Base-by-base conservation (phyloP, 1,140 invertebrate genomes). In the Monomorium pharaonis region DNA sequence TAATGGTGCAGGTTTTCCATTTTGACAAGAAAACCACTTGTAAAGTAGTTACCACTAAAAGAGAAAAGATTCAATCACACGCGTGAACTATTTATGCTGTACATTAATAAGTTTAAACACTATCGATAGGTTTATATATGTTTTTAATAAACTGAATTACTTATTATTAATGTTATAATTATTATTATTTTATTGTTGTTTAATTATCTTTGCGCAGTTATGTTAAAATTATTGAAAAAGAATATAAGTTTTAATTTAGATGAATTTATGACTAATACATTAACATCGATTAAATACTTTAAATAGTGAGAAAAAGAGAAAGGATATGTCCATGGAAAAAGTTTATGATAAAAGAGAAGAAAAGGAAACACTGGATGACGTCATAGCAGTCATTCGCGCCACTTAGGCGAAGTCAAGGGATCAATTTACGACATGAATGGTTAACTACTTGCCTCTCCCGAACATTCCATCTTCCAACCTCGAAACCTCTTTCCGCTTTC, bases 401-500 rank as follows among this genome's bases (percentile, higher is more conserved):
- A 91, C 92, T 93, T 91, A 88, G 81, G 80, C 87, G 24, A 86
- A 92, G 90, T 91, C 91, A 88, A 88, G 90, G 91, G 91, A 93
- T 94, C 92, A 92, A 92, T 94, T 93, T 92, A 91, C 88, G 88
- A 90, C 84, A 85, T 88, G 87, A 89, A 91, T 90, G 91, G 85
- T 87, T 85, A 84, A 86, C 63, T 75, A 83, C 76, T 77, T 85
- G 47, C 47, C 42, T 84, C 77, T 84, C 54, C 84, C 85, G 54
- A 74, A 24, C 87, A 65, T 70, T 69, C 70, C 67, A 47, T 83
- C 65, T 24, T 51, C 16, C 27, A 75, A 74, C 65, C 88, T 88
- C 49, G 37, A 42, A 18, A 60, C 42, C 33, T 47, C 44, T 70
- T 70, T 77, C 58, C 70, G 30, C 47, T 67, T 58, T 74, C 47